Evolutionary conservation across 2,888 invertebrate species (phyloP), one percentile per base, ranked within the genome.

Genomic region (Rhyacophila evoluta): DNA sequence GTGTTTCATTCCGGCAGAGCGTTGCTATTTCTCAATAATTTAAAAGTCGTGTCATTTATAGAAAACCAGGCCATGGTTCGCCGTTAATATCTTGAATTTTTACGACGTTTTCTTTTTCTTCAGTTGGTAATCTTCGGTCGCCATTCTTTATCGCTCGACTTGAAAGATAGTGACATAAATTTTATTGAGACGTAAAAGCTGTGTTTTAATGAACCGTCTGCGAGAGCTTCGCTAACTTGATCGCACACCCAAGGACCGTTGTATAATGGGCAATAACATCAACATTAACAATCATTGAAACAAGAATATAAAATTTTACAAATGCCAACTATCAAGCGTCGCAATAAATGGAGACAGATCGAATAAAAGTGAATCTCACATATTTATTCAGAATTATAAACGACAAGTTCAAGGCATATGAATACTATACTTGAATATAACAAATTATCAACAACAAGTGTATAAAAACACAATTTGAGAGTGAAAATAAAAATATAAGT

Each of bases 1-100:
- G 2, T 2, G 6, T 19, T 55, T 19, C 10, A 55, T 55, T 15
- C 19, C 2, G 55, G 2, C 19, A 19, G 15, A 0, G 8, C 15
- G 10, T 25, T 10, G 1, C 8, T 1, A 19, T 41, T 41, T 6
- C 41, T 19, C 41, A 41, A 41, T 41, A 41, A 33, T 19, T 19
- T 19, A 55, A 10, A 12, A 5, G 25, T 10, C 2, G 55, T 55
- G 55, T 19, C 55, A 25, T 55, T 25, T 55, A 25, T 55, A 25
- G 25, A 55, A 55, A 55, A 55, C 1, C 55, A 55, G 55, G 55
- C 55, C 55, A 55, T 55, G 55, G 55, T 55, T 15, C 19, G 55
- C 0, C 25, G 19, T 55, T 0, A 25, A 25, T 55, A 55, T 19
- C 6, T 25, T 1, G 8, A 55, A 55, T 55, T 19, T 25, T 55